Conservation (phyloP, 2,113 vertebrate species). For the Proterorhinus semilunaris region DNA sequence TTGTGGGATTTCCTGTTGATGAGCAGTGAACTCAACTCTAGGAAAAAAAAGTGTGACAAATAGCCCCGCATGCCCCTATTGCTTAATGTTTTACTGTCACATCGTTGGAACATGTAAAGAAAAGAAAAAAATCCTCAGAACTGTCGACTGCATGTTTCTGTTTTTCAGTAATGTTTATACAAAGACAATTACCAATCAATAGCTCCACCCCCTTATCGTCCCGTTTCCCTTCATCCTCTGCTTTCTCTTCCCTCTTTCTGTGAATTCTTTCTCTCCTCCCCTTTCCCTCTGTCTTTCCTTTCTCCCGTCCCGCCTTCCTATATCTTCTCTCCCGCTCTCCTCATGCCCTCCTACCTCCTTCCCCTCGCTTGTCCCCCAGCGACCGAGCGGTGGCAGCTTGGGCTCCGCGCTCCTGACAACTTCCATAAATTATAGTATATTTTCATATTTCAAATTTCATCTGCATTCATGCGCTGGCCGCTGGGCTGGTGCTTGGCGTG, state of each 20-base stretch:
- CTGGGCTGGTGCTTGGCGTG: constrained; percentile 72
- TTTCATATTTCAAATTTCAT: constrained; percentile 99
- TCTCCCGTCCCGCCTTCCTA: not conserved
- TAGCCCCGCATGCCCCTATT: too few relatives aligned
- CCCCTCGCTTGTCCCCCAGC: not conserved
- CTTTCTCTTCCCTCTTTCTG: constrained; percentile 14
- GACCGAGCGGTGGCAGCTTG: constrained; percentile 84
- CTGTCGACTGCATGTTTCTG: not conserved
- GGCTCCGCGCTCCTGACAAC: constrained; percentile 90
- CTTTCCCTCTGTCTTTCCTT: too few relatives aligned
- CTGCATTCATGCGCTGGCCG: constrained; percentile 96
- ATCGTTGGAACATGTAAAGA: not conserved
- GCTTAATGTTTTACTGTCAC: too few relatives aligned
- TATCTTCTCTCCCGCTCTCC: constrained; percentile 12
- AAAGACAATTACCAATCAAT: constrained; percentile 5
- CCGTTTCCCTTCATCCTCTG: not conserved
- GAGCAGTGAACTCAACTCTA: too few relatives aligned
- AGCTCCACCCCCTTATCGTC: not conserved
- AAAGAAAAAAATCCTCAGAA: not conserved
- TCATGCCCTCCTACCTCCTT: not conserved
- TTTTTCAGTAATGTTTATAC: not conserved
- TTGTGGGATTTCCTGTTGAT: too few relatives aligned
- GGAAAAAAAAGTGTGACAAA: too few relatives aligned
- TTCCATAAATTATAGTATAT: constrained; percentile 99
- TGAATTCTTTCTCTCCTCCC: too few relatives aligned